Conservation (phyloP, 2,888 invertebrate genomes). For the Microctonus hyperodae region DNA sequence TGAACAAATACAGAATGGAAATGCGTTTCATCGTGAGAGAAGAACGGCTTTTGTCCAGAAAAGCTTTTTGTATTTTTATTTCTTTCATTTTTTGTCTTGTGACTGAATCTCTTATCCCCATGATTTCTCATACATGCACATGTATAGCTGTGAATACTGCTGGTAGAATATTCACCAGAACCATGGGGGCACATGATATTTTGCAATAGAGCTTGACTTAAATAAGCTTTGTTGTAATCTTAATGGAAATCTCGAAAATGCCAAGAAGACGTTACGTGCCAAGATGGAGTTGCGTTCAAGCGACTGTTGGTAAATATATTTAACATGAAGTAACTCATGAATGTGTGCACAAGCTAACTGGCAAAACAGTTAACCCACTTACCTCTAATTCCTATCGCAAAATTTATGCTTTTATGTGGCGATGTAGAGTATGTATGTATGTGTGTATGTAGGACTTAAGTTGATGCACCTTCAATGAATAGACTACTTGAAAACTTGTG, state of each 20-base stretch:
- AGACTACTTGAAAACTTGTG: neutral
- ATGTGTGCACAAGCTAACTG: neutral
- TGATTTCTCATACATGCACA: neutral
- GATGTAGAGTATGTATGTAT: no score
- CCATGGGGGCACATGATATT: slow-evolving; percentile 3
- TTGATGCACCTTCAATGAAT: neutral
- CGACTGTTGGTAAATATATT: slow-evolving; percentile 8
- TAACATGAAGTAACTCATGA: neutral
- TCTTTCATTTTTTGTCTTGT: neutral
- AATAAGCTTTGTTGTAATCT: slow-evolving; percentile 17
- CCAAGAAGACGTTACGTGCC: neutral
- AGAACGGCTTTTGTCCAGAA: slow-evolving; percentile 1
- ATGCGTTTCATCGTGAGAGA: slow-evolving; percentile 19
- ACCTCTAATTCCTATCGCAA: neutral
- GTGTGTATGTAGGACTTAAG: neutral
- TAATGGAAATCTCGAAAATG: slow-evolving; percentile 23
- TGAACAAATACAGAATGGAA: slow-evolving; percentile 15
- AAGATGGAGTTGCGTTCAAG: neutral
- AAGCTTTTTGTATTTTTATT: slow-evolving; percentile 11
- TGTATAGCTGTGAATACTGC: neutral
- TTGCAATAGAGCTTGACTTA: slow-evolving; percentile 9
- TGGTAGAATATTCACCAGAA: slow-evolving; percentile 4
- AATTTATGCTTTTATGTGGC: neutral
- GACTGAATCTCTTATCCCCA: neutral
- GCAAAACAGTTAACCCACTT: slow-evolving; percentile 1